phyloP scores from a whole-genome alignment of 1,140 invertebrate species.

The Chironomus striatipennis region DNA sequence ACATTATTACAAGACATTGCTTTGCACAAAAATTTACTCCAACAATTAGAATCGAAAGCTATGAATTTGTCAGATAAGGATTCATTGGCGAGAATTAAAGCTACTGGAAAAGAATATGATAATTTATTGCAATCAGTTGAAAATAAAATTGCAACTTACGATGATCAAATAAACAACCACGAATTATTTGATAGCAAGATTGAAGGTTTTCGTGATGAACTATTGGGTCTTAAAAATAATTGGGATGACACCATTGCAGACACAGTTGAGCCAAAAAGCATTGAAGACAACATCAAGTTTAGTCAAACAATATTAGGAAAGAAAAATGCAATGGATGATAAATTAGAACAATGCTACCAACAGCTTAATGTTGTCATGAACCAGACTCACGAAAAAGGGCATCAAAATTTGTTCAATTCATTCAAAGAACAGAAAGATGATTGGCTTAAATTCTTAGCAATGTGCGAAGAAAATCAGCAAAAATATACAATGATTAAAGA shows the following conservation, averaged over 20 bases:
- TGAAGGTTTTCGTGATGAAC: conserved; percentile 59
- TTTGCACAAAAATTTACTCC: conserved; percentile 66
- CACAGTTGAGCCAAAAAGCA: conserved; percentile 60
- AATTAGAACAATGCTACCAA: conserved; percentile 59
- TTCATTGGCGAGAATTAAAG: conserved; percentile 56
- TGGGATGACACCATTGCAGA: conserved; percentile 64
- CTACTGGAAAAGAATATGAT: conserved; percentile 60
- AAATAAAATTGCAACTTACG: conserved; percentile 54
- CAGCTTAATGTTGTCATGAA: conserved; percentile 62
- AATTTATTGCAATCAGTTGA: conserved; percentile 56
- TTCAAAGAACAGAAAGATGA: conserved; percentile 64
- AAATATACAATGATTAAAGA: conserved; percentile 62
- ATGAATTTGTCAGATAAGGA: conserved; percentile 65
- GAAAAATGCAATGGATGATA: conserved; percentile 61
- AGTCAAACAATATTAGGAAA: conserved; percentile 68
- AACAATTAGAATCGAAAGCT: conserved; percentile 68
- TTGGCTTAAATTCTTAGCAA: conserved; percentile 68
- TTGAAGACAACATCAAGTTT: conserved; percentile 61
- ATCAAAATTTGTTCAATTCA: conserved; percentile 61
- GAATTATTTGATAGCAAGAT: conserved; percentile 72
- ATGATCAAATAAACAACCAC: conserved; percentile 69
- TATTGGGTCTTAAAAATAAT: conserved; percentile 53
- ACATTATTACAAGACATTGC: conserved; percentile 72
- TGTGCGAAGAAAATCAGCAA: conserved; percentile 56
- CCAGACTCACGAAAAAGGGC: conserved; percentile 71